Conservation (phyloP, 2,888 invertebrate genomes). For the Parnassius orleans region DNA sequence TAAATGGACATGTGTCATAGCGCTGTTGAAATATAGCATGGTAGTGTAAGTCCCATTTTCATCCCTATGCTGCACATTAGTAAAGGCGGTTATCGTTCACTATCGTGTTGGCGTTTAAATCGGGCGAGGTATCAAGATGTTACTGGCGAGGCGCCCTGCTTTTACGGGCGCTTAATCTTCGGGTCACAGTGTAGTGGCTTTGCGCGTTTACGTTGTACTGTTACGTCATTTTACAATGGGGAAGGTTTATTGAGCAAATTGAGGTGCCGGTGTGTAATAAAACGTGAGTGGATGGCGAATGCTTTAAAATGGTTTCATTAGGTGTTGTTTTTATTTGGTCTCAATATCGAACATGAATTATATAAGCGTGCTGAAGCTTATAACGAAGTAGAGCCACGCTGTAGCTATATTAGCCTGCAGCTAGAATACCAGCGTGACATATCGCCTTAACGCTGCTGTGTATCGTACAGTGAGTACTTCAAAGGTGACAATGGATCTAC, state of each 20-base stretch:
- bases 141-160: constrained; percentile 67
- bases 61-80: constrained; percentile 29
- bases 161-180: constrained; percentile 77
- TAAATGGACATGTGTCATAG: constrained; percentile 62
- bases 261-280: constrained; percentile 14
- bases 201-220: constrained; percentile 39
- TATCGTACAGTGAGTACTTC: too few species aligned
- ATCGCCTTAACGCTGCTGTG: too few species aligned
- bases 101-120: constrained; percentile 38
- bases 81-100: constrained; percentile 37
- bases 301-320: background rate
- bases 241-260: constrained; percentile 11
- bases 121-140: constrained; percentile 63
- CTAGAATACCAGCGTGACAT: too few species aligned
- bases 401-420: too few species aligned
- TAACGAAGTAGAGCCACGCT: too few species aligned
- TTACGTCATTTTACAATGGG: constrained; percentile 7
- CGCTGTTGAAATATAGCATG: constrained; percentile 44
- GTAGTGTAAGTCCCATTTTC: constrained; percentile 24
- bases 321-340: background rate
- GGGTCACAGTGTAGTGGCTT: constrained; percentile 46
- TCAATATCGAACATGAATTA: background rate
- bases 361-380: too few species aligned
- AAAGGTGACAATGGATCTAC: too few species aligned
- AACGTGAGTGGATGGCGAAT: background rate